Evolutionary conservation across 1,140 invertebrate genomes (phyloP), one percentile per base, ranked within the genome.

Genomic region (Luehdorfia chinensis): DNA sequence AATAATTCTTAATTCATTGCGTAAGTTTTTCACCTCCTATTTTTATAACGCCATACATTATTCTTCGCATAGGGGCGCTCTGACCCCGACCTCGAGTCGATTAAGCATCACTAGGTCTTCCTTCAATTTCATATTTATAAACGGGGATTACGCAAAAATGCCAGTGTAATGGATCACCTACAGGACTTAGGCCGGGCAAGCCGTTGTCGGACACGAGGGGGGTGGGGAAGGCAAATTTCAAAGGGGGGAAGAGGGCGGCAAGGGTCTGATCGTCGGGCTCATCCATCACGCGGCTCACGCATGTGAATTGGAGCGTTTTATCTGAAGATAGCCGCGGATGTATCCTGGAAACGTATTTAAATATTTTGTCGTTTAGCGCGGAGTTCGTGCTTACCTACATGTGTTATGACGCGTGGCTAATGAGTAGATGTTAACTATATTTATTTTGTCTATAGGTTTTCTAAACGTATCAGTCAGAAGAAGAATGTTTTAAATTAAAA

Each of bases 111-210:
- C 66, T 76, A 73, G 76, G 69, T 80, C 80, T 84, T 83, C 80
- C 75, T 79, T 79, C 78, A 85, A 85, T 79, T 81, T 85, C 78
- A 85, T 85, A 85, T 85, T 85, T 85, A 85, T 85, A 85, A 83
- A 78, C 77, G 78, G 67, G 76, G 81, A 80, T 85, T 83, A 83
- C 75, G 76, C 76, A 85, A 85, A 85, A 85, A 85, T 83, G 80
- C 75, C 80, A 75, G 75, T 68, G 76, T 83, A 85, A 85, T 85
- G 81, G 81, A 85, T 85, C 81, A 85, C 81, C 81, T 83, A 83
- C 66, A 73, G 76, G 75, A 76, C 75, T 72, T 71, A 75, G 73
- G 73, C 61, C 56, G 66, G 66, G 72, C 37, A 21, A 27, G 21
- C 57, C 58, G 66, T 57, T 57, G 67, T 55, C 56, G 63, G 55